Evolutionary conservation across 2,888 invertebrate genomes (phyloP).

Genomic region (Eulithis prunata): DNA sequence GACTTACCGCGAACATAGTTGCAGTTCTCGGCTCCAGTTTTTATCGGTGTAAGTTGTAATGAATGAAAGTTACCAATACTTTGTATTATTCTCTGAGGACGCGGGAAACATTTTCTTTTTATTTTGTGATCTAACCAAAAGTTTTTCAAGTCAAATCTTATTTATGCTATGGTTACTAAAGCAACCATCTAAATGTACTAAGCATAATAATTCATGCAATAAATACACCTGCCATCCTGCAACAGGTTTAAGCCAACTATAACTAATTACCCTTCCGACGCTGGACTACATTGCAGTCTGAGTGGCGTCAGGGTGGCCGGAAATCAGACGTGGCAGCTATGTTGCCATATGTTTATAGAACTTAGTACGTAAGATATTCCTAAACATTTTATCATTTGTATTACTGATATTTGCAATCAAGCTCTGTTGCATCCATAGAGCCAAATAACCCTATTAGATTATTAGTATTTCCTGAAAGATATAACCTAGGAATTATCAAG

Average conservation of each 20-base stretch:
- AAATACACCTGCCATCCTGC: constrained; percentile 45
- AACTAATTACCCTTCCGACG: constrained; percentile 57
- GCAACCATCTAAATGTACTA: too few relatives aligned
- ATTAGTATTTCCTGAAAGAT: too few relatives aligned
- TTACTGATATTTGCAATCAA: too few relatives aligned
- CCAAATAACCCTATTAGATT: too few relatives aligned
- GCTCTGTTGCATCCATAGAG: too few relatives aligned
- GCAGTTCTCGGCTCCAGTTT: constrained; percentile 47
- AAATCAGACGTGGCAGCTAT: constrained; percentile 17
- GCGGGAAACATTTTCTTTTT: constrained; percentile 4
- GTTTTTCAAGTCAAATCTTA: background rate
- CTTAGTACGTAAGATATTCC: too few relatives aligned
- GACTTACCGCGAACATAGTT: constrained; percentile 48
- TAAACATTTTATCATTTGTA: too few relatives aligned
- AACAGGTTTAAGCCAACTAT: constrained; percentile 52
- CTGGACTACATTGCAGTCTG: constrained; percentile 44
- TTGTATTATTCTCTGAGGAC: constrained; percentile 13
- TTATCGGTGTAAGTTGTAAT: constrained; percentile 37
- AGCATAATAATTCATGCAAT: constrained; percentile 1
- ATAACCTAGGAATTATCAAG: too few relatives aligned
- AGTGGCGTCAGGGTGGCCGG: constrained; percentile 22
- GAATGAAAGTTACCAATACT: constrained; percentile 19
- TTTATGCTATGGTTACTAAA: too few relatives aligned
- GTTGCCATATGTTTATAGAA: background rate
- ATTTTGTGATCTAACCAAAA: background rate